Base-by-base conservation (phyloP, 2,113 vertebrate species). In the Desmodus rotundus region DNA sequence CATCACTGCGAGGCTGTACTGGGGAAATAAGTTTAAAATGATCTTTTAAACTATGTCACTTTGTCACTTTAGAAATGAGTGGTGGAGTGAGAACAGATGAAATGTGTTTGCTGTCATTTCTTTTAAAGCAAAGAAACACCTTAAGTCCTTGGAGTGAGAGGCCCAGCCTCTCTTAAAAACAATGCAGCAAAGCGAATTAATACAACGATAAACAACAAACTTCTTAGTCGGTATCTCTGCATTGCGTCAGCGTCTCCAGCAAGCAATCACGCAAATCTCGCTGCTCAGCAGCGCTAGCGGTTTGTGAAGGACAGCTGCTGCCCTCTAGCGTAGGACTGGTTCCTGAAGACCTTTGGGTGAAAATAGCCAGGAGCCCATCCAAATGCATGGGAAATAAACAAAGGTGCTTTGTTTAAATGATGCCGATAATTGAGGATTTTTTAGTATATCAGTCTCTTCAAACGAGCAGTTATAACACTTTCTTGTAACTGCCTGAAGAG, bases 251-350 rank as follows among this genome's bases (percentile, higher is more conserved):
- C 1, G 9, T 90, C 24, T 26, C 56, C 31, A 73, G 15, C 26
- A 36, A 41, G 65, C 5, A 15, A 36, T 50, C 14, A 3, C 31
- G 7, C 15, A 14, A 43, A 38, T 50, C 11, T 19, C 11, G 70
- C 16, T 0, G 36, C 26, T 47, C 38, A 50, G n/a, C 36, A 36
- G 76, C 22, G 33, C 7, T 1, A 52, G 10, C 26, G n/a, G 41
- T 77, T 73, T 92, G 41, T 1, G 22, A 41, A 4, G 5, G 86
- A 93, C 94, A 67, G 83, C 74, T 96, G 95, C 96, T 97, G 97
- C 96, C 96, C 94, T 89, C 97, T 97, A 86, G 97, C 81, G 97
- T 52, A 50, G 2, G 0, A 14, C 2, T 19, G 5, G 58, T 54
- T 93, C 96, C 93, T 97, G 73, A 96, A 95, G 78, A n/a, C 72